Base-by-base conservation (phyloP, 2,888 invertebrate genomes). In the Limnephilus lunatus region DNA sequence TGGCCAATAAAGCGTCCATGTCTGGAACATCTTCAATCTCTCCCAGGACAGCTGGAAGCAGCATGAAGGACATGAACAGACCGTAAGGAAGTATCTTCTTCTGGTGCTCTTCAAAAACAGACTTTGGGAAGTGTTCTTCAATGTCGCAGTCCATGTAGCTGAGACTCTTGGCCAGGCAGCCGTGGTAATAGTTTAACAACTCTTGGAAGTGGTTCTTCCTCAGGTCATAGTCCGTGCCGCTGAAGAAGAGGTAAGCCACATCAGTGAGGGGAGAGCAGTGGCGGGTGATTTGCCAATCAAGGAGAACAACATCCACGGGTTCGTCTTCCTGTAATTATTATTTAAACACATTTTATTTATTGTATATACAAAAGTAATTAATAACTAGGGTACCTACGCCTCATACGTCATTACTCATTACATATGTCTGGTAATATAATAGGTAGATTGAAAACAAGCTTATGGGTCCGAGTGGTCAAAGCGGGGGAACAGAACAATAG, bases 251-350 rank as follows among this genome's bases (percentile, higher is more conserved):
- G 90, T 91, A 91, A 44, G 91, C 90, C 14, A 93, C 48, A 53
- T 93, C 93, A 1, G 89, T 82, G 3, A 93, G 44, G 5, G 93
- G 93, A 11, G 93, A 93, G 32, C 91, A n/a, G 14, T 91, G 14
- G 12, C 89, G 68, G 19, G 91, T 19, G 32, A 92, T 91, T 48
- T 93, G 93, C 92, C 92, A 93, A 39, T 93, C 93, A 35, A 93
- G 81, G 11, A 92, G 82, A 11, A 82, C 86, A 11, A 90, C 44
- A 11, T 89, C 91, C 15, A 92, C 89, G n/a, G 92, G 92, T 80
- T 93, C 90, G 12, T 83, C 90, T 19, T 90, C 85, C 93, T 93
- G 91, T 31, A 92, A 93, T 15, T 30, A 44, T 39, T 35, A 31
- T 30, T 81, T 30, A 82, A 30, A 31, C 30, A 30, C 7, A 82